These are phyloP conservation scores for Hydrozoanthus gracilis DNA, from an alignment of 92 coral and sea anemone species.

Conservation along the genomic window DNA sequence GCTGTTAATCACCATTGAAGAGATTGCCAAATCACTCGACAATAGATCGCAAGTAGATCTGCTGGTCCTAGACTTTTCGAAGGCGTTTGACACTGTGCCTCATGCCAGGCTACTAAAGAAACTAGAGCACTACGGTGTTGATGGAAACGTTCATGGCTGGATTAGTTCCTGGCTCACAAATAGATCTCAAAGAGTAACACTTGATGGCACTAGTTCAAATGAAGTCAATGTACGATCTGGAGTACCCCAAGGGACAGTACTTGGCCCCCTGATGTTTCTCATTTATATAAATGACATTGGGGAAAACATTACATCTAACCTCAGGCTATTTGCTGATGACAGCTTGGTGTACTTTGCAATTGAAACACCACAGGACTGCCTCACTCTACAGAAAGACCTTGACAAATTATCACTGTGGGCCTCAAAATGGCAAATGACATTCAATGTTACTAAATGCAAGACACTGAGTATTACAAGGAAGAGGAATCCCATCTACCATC, in stretches of 20 bases:
- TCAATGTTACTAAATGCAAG: neutral
- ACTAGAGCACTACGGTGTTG: conserved; percentile 47
- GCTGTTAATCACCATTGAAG: conserved; percentile 30
- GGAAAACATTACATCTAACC: neutral
- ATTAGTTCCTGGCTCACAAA: conserved; percentile 25
- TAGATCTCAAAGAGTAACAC: conserved; percentile 24
- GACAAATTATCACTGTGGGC: neutral
- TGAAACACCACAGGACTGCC: neutral
- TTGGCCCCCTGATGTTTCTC: conserved; percentile 25
- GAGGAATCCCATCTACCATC: neutral
- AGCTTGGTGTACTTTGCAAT: neutral
- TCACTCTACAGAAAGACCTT: neutral
- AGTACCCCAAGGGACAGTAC: conserved; percentile 50
- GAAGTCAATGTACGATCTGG: conserved; percentile 36
- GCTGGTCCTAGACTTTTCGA: conserved; percentile 46
- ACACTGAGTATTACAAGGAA: neutral
- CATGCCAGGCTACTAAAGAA: conserved; percentile 50
- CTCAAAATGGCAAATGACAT: neutral
- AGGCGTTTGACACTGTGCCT: conserved; percentile 59
- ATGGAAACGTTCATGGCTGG: conserved; percentile 37
- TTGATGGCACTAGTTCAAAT: conserved; percentile 20
- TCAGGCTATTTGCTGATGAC: conserved; percentile 7
- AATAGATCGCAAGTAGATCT: conserved; percentile 41
- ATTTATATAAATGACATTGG: conserved; percentile 21
- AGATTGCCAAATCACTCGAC: conserved; percentile 43